Evolutionary conservation across 2,888 invertebrate species (phyloP), one percentile per base, ranked within the genome.

Genomic region (Chouioia cunea): DNA sequence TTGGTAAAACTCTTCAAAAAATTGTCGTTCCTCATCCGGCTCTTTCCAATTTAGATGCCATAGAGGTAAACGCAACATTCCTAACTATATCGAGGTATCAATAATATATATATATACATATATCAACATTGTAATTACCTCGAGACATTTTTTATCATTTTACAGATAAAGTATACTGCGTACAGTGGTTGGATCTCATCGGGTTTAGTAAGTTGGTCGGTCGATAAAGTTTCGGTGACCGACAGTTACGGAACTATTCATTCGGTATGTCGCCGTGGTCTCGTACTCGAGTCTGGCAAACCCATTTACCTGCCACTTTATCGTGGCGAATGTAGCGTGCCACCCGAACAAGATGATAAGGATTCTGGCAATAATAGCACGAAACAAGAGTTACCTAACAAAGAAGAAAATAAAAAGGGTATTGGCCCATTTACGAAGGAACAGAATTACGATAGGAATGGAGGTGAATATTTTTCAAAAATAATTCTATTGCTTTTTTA

Each of bases 141-240:
- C n/a, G n/a, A n/a, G n/a, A n/a, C 16, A 18, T n/a, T 58, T 58
- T 36, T 18, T 22, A 46, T 50, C 23, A n/a, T 18, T 27, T 23
- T 36, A 3, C 90, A 93, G 80, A 88, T 97, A 20, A 90, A 93
- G 77, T 97, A 97, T 86, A 93, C 93, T 8, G 94, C 94, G 0
- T 96, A 96, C 87, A 93, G 93, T 76, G 96, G 96, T 15, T 97
- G 97, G 97, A 89, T 96, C 68, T 93, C 93, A 43, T 94, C 93
- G 20, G 96, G 95, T 1, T 88, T 94, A 67, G 90, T 92, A 47
- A 89, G 91, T 68, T 93, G 96, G 90, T 91, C 90, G 77, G 89
- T 97, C 72, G 93, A 96, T 85, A 94, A 94, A 84, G 89, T 96
- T 22, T 91, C 93, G 64, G 88, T 97, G 18, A 92, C 92, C 54